Conservation (phyloP, 1,140 invertebrate species). For the Schlechtendalia chinensis region DNA sequence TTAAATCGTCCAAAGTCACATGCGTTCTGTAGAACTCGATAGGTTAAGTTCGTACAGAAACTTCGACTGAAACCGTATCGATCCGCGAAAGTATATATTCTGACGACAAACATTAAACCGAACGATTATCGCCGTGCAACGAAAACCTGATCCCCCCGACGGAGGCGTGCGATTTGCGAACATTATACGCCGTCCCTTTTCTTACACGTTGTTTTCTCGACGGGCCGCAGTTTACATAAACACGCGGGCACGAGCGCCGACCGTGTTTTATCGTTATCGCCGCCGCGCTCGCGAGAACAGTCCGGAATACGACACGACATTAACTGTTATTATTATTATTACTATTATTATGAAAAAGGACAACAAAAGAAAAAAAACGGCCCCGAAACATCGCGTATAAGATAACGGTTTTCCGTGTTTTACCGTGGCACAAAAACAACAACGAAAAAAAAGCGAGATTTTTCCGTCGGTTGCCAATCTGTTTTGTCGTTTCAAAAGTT, state of each 20-base stretch:
- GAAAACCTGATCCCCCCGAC: constrained; percentile 31
- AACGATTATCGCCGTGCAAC: constrained; percentile 40
- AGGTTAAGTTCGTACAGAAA: too few species aligned
- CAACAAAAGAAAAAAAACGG: not conserved
- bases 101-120: constrained; percentile 17
- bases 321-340: not conserved
- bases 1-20: too few species aligned
- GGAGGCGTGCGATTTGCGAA: constrained; percentile 10
- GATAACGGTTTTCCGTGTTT: too few species aligned
- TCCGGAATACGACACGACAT: not conserved
- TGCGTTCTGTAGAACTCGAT: too few species aligned
- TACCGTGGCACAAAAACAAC: too few species aligned
- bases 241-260: not conserved
- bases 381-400: too few species aligned
- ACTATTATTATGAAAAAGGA: too few species aligned
- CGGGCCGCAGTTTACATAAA: constrained; percentile 19
- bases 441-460: too few species aligned
- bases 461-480: too few species aligned
- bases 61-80: constrained; percentile 1
- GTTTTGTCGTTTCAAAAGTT: too few species aligned
- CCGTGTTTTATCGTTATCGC: constrained; percentile 2
- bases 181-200: not conserved
- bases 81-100: constrained; percentile 3
- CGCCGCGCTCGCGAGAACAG: too few species aligned
- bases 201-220: not conserved